These are phyloP conservation scores for Holocentrus rufus DNA, from an alignment of 2,797 vertebrate species.

Conservation along the genomic window DNA sequence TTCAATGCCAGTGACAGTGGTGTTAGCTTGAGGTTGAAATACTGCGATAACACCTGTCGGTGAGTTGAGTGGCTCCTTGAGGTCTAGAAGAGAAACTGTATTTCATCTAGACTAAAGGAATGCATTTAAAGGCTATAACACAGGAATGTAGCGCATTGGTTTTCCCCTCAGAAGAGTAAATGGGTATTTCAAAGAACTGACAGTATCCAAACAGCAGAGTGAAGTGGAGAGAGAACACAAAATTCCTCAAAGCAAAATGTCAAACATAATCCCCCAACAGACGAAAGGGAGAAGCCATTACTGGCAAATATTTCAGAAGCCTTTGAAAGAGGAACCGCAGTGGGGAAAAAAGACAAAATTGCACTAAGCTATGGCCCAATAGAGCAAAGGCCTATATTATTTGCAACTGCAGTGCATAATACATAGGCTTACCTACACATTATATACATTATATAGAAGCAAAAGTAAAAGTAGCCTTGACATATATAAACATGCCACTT, in stretches of 20 bases:
- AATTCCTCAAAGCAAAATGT: constrained; percentile 55
- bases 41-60: constrained; percentile 52
- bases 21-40: constrained; percentile 40
- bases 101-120: constrained; percentile 45
- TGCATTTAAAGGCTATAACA: constrained; percentile 34
- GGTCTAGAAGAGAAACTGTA: constrained; percentile 13
- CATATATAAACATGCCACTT: neutral
- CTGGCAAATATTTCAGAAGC: constrained; percentile 35
- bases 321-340: constrained; percentile 19
- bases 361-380: neutral
- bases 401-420: neutral
- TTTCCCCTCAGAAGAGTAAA: constrained; percentile 27
- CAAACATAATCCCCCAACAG: constrained; percentile 48
- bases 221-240: constrained; percentile 36
- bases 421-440: neutral
- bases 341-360: constrained; percentile 5
- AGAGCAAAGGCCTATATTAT: constrained; percentile 6
- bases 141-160: constrained; percentile 25
- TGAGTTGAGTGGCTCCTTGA: constrained; percentile 8
- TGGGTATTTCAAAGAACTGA: constrained; percentile 37
- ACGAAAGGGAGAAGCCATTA: constrained; percentile 24
- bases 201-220: constrained; percentile 44
- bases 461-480: neutral
- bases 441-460: neutral
- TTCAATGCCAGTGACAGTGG: constrained; percentile 15